phyloP scores from a whole-genome alignment of 2,888 invertebrate genomes.

The Nymphalis urticae region DNA sequence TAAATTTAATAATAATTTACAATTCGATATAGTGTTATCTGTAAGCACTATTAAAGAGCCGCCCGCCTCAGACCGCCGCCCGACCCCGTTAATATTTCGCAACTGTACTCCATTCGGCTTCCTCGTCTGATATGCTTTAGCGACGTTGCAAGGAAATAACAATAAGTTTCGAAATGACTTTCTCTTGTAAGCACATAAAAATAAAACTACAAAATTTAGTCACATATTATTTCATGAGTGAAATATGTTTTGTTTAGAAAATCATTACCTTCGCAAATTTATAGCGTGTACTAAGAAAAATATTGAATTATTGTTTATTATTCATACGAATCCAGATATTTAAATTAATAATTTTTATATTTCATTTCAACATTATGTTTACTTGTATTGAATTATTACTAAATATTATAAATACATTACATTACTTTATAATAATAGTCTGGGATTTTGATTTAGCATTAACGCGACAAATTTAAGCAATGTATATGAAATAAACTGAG shows the following conservation, averaged over 20 bases:
- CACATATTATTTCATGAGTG: neutral
- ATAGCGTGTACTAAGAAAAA: neutral
- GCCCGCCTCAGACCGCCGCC: conserved; percentile 37
- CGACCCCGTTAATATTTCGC: conserved; percentile 46
- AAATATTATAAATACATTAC: neutral
- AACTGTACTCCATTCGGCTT: conserved; percentile 42
- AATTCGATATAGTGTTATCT: neutral
- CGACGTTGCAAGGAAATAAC: conserved; percentile 15
- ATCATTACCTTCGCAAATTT: neutral
- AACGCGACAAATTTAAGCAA: too few relatives aligned
- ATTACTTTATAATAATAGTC: too few relatives aligned
- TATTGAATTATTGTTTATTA: neutral
- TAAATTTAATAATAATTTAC: conserved; percentile 7
- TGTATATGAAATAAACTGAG: too few relatives aligned
- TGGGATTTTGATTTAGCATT: too few relatives aligned
- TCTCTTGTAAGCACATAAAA: neutral
- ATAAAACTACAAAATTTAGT: neutral
- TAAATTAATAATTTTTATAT: neutral
- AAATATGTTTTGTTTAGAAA: conserved; percentile 2
- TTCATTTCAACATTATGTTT: neutral
- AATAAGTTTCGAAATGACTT: too few relatives aligned
- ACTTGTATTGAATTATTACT: neutral
- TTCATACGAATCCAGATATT: neutral
- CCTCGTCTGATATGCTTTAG: conserved; percentile 34
- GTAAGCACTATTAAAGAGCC: conserved; percentile 27